These are phyloP conservation scores for Drosophila falleni DNA, from an alignment of 2,888 invertebrate species.

Conservation along the genomic window DNA sequence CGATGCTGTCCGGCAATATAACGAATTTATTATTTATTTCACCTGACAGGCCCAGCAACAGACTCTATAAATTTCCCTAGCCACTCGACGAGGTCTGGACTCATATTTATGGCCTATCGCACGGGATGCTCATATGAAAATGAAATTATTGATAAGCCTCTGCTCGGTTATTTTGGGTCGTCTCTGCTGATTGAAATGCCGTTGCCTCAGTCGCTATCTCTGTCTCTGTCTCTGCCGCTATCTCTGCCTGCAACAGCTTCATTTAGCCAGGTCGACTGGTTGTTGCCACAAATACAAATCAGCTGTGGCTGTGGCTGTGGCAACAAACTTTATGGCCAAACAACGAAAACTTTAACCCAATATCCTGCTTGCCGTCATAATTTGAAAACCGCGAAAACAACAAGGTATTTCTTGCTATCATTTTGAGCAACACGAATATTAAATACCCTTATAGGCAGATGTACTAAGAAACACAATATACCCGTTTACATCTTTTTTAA, in stretches of 20 bases:
- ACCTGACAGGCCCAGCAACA: conserved; percentile 85
- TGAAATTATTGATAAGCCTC: conserved; percentile 67
- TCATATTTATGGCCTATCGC: conserved; percentile 63
- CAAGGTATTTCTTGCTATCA: neutral
- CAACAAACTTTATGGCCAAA: conserved; percentile 58
- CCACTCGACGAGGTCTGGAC: conserved; percentile 50
- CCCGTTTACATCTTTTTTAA: too few relatives aligned
- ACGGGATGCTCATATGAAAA: conserved; percentile 53
- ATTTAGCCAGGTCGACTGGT: conserved; percentile 64
- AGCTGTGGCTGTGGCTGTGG: conserved; percentile 47
- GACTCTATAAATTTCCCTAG: conserved; percentile 84
- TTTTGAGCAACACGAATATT: neutral
- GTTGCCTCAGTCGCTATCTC: conserved; percentile 3
- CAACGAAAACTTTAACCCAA: conserved; percentile 79
- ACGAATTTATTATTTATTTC: conserved; percentile 86
- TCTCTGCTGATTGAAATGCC: conserved; percentile 71
- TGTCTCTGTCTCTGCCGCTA: conserved; percentile 42
- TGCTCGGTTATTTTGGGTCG: conserved; percentile 36
- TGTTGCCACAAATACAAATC: conserved; percentile 42
- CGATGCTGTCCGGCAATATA: conserved; percentile 71
- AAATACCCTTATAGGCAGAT: conserved; percentile 7
- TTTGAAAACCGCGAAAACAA: conserved; percentile 59
- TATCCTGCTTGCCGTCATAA: conserved; percentile 84
- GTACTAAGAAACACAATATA: too few relatives aligned
- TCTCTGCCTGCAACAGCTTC: conserved; percentile 78